Conservation (phyloP, 2,113 vertebrate species). For the Gobiocypris rarus region DNA sequence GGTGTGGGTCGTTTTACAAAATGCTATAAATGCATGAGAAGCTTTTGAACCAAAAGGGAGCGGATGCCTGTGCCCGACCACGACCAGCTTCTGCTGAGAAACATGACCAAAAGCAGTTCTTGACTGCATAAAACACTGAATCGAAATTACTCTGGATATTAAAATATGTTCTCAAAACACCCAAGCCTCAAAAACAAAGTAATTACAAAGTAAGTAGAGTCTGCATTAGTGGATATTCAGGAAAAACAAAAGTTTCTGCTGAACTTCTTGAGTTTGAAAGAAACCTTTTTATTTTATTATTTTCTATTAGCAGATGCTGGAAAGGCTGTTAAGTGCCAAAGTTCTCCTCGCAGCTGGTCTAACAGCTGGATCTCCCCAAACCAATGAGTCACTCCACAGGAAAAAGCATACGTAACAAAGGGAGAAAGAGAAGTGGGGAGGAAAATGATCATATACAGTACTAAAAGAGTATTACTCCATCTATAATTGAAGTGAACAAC, state of each 20-base stretch:
- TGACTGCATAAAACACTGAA: background rate
- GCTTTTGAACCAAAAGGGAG: background rate
- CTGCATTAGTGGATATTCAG: background rate
- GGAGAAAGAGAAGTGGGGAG: background rate
- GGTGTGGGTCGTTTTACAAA: background rate
- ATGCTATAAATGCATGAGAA: background rate
- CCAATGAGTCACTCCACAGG: background rate
- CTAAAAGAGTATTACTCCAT: background rate
- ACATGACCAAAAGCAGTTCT: background rate
- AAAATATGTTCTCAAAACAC: background rate
- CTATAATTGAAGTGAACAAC: constrained; percentile 4
- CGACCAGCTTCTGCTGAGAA: background rate
- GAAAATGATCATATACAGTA: background rate
- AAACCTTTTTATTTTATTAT: too few relatives aligned
- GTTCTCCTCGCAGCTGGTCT: constrained; percentile 30
- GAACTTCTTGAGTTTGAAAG: background rate
- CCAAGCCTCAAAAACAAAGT: background rate
- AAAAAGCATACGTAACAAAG: background rate
- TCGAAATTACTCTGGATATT: background rate
- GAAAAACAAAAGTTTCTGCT: background rate
- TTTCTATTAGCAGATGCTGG: constrained; percentile 28
- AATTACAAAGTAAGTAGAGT: background rate
- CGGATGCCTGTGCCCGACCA: too few relatives aligned
- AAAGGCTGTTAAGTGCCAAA: background rate
- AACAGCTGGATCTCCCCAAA: constrained; percentile 3